Percentiles rank a stretch among this genome's conserved stretches.
These are phyloP conservation scores for Gambusia affinis DNA, from an alignment of 2,113 vertebrate species.

Conservation along the genomic window DNA sequence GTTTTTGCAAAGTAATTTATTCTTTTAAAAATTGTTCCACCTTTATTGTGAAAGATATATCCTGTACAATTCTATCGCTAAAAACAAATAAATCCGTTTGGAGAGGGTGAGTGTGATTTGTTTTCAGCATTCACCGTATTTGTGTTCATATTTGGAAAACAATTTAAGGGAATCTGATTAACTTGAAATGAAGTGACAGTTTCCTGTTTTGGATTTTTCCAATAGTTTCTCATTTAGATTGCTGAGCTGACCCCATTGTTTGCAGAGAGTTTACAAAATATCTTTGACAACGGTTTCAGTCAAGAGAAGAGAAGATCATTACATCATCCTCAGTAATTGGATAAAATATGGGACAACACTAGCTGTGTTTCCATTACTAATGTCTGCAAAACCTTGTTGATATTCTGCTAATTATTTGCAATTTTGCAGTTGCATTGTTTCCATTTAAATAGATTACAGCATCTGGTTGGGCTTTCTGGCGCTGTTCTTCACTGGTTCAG, in stretches of 20 bases:
- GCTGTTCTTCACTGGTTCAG: no score
- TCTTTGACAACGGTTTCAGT: background rate
- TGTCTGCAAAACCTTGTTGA: no score
- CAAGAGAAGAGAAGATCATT: background rate
- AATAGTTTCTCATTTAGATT: background rate
- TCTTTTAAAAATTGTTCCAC: background rate
- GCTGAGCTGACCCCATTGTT: background rate
- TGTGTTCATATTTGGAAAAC: background rate
- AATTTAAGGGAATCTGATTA: background rate
- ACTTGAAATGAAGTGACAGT: background rate
- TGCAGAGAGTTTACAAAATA: background rate
- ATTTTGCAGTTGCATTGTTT: no score
- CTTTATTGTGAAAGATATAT: background rate
- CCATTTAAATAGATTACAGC: no score
- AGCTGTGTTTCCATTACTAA: no score
- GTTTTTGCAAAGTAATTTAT: background rate
- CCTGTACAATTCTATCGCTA: background rate
- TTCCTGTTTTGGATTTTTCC: background rate
- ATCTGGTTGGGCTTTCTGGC: no score
- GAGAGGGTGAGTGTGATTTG: background rate
- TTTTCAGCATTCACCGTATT: background rate
- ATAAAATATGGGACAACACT: background rate
- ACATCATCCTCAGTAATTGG: background rate
- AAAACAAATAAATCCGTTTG: background rate
- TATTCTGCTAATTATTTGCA: no score